Percentiles rank a stretch among this genome's conserved stretches.
phyloP scores from a whole-genome alignment of 1,140 invertebrate species.

The Leptoteleia sp. region DNA sequence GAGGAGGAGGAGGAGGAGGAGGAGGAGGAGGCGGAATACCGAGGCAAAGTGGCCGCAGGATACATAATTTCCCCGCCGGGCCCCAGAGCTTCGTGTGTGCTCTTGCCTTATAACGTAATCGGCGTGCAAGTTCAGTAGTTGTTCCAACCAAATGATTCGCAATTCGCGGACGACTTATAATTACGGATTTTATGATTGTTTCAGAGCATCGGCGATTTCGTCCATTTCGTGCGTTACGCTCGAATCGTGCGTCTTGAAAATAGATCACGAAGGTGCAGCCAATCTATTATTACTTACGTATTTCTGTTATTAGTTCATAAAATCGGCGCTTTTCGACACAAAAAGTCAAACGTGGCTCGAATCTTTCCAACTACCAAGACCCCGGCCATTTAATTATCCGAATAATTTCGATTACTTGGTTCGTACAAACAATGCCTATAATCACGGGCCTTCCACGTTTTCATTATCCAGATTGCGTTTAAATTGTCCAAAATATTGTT shows the following conservation, averaged over 20 bases:
- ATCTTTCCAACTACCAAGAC: constrained; percentile 1
- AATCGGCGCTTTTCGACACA: constrained; percentile 20
- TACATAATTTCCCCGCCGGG: constrained; percentile 51
- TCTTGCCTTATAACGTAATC: constrained; percentile 55
- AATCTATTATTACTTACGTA: constrained; percentile 45
- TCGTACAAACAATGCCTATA: constrained; percentile 1
- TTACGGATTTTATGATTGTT: constrained; percentile 60
- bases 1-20: too few species aligned
- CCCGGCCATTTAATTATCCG: constrained; percentile 27
- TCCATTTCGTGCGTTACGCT: constrained; percentile 36
- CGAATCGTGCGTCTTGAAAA: constrained; percentile 41
- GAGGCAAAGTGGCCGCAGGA: constrained; percentile 39
- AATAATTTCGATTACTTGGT: constrained; percentile 12
- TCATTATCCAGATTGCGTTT: constrained; percentile 2
- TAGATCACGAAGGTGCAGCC: constrained; percentile 31
- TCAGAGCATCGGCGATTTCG: constrained; percentile 30
- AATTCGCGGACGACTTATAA: constrained; percentile 48
- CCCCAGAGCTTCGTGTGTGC: constrained; percentile 34
- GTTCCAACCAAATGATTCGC: constrained; percentile 50
- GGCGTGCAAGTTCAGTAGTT: constrained; percentile 59
- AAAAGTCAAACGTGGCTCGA: background rate
- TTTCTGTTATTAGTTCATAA: constrained; percentile 33
- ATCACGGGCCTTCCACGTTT: constrained; percentile 12
- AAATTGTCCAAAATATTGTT: constrained; percentile 19
- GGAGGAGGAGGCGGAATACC: constrained; percentile 49